A percentile compares a stretch with the other conserved stretches of the same genome.
Conservation (phyloP, 2,113 vertebrate species). For the Ammospiza caudacuta region DNA sequence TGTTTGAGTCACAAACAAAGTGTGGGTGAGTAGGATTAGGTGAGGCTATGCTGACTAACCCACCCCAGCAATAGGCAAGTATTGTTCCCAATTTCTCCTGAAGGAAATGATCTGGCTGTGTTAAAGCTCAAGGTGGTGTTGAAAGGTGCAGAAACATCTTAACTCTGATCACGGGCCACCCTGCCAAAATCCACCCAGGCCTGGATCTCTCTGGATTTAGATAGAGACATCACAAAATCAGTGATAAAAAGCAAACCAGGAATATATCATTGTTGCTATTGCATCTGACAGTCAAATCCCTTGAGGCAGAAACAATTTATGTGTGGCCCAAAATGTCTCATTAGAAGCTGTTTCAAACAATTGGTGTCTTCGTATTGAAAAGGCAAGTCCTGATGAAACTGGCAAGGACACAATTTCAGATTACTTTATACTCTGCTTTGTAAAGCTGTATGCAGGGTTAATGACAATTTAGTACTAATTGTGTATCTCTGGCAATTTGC, state of each 20-base stretch:
- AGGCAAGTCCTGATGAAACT: neutral
- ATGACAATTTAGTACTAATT: constrained; percentile 32
- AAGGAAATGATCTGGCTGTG: neutral
- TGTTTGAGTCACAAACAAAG: constrained; percentile 57
- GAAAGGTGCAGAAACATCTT: neutral
- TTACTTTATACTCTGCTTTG: constrained; percentile 11
- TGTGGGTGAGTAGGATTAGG: constrained; percentile 40
- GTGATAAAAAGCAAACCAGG: neutral
- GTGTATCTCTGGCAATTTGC: neutral
- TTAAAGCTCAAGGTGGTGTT: neutral
- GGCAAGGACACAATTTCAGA: neutral
- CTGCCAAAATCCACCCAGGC: neutral
- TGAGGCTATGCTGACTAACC: constrained; percentile 47
- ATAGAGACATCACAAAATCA: neutral
- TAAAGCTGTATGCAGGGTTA: neutral
- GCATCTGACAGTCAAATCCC: neutral
- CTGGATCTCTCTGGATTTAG: neutral
- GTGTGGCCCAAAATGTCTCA: constrained; percentile 40
- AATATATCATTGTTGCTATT: neutral
- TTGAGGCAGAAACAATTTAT: constrained; percentile 21
- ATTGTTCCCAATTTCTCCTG: neutral
- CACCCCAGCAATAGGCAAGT: neutral
- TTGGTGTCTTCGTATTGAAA: neutral
- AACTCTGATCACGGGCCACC: neutral
- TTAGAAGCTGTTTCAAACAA: constrained; percentile 32